Base-by-base conservation (phyloP, 2,797 vertebrate genomes). In the Argyrosomus regius region DNA sequence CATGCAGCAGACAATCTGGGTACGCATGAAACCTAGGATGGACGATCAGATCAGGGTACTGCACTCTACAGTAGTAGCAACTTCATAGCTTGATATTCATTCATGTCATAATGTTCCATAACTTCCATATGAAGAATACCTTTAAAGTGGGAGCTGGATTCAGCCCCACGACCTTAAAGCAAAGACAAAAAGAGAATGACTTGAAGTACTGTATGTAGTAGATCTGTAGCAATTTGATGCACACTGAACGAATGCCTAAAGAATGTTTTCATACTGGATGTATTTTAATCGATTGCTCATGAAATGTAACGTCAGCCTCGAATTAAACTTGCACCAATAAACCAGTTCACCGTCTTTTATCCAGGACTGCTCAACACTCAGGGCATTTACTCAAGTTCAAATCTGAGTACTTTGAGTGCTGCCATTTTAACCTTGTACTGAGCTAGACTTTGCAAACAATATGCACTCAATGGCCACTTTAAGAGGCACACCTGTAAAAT, bases 261-360 rank as follows among this genome's bases (percentile, higher is more conserved):
- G 74, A 91, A 89, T 91, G 90, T 91, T 92, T 92, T 92, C 86
- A 67, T 91, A 91, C 84, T 88, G 85, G 83, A 93, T 92, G 87
- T 78, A 87, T 90, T 92, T 91, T 83, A 91, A 89, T 48, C 18
- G 86, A 94, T 63, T 93, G 88, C 87, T 91, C 72, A 81, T 91
- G 76, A 91, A 89, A 88, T 90, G 83, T 84, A 88, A 88, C 54
- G 64, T 82, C 53, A 86, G 90, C 87, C 70, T 90, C 65, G 69
- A 91, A 94, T 89, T 87, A 92, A 94, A 94, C 79, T 78, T 83
- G 77, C 81, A 90, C 85, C 46, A 41, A 72, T 53, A 46, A 87
- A 12, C 0, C 10, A 80, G 20, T 58, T 35, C 35, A 26, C 52
- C 48, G 61, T 31, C 39, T 35, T 67, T 73, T 3, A 58, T 68